Conservation (phyloP, 2,888 invertebrate genomes). For the Rutpela maculata region DNA sequence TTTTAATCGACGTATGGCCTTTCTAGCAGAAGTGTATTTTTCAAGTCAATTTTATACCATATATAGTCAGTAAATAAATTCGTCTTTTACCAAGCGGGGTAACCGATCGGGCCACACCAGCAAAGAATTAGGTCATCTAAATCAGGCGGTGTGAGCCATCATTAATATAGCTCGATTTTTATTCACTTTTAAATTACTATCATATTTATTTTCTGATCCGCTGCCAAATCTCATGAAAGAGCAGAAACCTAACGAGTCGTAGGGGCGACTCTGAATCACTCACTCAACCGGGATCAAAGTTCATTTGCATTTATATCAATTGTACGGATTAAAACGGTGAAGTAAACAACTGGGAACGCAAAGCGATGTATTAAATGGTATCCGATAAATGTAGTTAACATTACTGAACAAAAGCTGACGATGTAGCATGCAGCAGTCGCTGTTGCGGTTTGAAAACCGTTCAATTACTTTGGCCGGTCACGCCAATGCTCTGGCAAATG, state of each 20-base stretch:
- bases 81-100: too few relatives aligned
- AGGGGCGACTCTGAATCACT: not conserved
- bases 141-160: too few relatives aligned
- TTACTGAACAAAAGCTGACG: conserved; percentile 34
- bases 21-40: too few relatives aligned
- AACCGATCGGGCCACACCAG: too few relatives aligned
- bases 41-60: too few relatives aligned
- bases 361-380: conserved; percentile 39
- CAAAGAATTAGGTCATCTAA: too few relatives aligned
- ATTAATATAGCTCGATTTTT: too few relatives aligned
- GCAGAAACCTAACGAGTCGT: too few relatives aligned
- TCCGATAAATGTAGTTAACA: conserved; percentile 37
- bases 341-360: conserved; percentile 29
- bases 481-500: conserved; percentile 20
- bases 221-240: not conserved
- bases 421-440: conserved; percentile 17
- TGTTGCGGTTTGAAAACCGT: conserved; percentile 40
- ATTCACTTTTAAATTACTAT: too few relatives aligned
- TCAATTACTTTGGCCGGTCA: conserved; percentile 41
- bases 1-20: too few relatives aligned
- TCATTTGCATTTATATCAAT: conserved; percentile 42
- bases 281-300: conserved; percentile 27
- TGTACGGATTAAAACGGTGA: conserved; percentile 30
- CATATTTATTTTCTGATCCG: too few relatives aligned
- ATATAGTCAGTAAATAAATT: too few relatives aligned